Evolutionary conservation across 2,888 invertebrate species (phyloP), one percentile per base, ranked within the genome.

Genomic region (Andrena camellia): DNA sequence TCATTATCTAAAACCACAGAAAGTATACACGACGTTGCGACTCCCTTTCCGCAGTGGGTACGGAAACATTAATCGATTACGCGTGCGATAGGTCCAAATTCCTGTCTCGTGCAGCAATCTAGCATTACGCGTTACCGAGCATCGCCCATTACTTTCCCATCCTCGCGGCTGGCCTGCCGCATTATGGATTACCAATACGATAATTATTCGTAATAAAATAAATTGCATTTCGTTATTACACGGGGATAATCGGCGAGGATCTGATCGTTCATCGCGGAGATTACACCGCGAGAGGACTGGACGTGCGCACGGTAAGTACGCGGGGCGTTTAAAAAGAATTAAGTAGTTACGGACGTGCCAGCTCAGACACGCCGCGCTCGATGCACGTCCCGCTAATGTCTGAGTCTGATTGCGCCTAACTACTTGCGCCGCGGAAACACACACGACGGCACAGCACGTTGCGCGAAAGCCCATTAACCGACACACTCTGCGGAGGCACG

Each of bases 311-410:
- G 35, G 74, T 29, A 42, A 42, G 42, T 17, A 7, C 42, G 29
- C 10, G 54, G 52, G n/a, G 48, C 71, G 75, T 60, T 80, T 74
- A 33, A 80, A 80, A 78, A 78, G 75, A 75, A 63, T 69, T 66
- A 84, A 88, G 86, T 88, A 88, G 86, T 87, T 75, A 78, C 7
- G 20, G 73, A 63, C 71, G 72, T 74, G 70, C 54, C 69, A 26
- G 54, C 64, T 78, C 79, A 78, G 86, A 79, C 85, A 26, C 8
- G 63, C 42, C 59, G 13, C 70, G 75, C 57, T 8, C 23, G 23
- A 70, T 71, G 77, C 60, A 81, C 76, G 83, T 69, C 62, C 68
- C 74, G 73, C 83, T 63, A 76, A 86, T 57, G 79, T 80, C 86
- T 59, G 86, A 87, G 66, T 80, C 35, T 59, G 63, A 78, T 68